phyloP scores from a whole-genome alignment of 2,113 vertebrate genomes.

The Pluvianellus socialis region DNA sequence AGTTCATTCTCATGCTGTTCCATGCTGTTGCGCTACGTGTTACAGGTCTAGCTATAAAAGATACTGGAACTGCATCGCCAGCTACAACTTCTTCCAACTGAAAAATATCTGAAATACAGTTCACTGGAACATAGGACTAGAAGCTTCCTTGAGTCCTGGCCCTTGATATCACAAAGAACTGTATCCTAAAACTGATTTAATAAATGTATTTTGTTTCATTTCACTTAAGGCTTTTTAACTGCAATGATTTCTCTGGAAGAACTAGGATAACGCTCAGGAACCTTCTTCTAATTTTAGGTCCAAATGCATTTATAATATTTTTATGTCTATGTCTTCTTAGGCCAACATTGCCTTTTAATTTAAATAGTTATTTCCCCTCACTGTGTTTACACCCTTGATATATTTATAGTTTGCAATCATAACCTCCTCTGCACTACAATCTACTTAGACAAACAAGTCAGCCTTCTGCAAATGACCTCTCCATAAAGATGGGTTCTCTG shows the following conservation, averaged over 20 bases:
- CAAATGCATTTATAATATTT: not conserved
- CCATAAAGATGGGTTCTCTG: not conserved
- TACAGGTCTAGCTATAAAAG: not conserved
- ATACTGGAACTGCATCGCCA: not conserved
- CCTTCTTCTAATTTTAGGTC: not conserved
- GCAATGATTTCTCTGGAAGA: not conserved
- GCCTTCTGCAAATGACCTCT: not conserved
- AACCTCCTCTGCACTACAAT: not conserved
- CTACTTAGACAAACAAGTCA: constrained; percentile 11
- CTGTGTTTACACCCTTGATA: not conserved
- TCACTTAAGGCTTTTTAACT: not conserved
- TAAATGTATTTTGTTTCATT: not conserved
- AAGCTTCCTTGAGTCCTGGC: not conserved
- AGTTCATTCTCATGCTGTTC: not conserved
- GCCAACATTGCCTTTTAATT: constrained; percentile 15
- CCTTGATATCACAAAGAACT: not conserved
- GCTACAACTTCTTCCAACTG: not conserved
- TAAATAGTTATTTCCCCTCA: not conserved
- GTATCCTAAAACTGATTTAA: not conserved
- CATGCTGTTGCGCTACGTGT: accelerated
- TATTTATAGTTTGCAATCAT: not conserved
- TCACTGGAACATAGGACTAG: not conserved
- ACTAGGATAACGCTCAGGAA: not conserved
- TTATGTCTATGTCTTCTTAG: not conserved
- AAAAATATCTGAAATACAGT: not conserved